These are phyloP conservation scores for Nasua narica DNA, from an alignment of 2,797 vertebrate species.

Conservation along the genomic window DNA sequence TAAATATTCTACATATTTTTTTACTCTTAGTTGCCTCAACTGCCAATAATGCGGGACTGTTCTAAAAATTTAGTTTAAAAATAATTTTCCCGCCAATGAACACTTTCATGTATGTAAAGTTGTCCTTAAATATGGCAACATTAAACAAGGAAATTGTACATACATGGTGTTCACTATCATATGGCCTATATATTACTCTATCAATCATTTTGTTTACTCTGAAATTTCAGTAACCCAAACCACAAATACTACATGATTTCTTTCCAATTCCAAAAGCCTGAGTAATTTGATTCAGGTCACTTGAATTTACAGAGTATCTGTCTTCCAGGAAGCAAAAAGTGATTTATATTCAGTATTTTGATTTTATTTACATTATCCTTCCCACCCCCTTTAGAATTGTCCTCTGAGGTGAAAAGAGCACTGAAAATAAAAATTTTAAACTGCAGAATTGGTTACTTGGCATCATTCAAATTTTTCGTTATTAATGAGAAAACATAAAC, in stretches of 20 bases:
- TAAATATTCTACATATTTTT: background rate
- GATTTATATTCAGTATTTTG: slow-evolving; percentile 13
- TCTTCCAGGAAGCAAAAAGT: background rate
- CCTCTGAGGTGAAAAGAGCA: background rate
- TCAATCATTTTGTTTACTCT: background rate
- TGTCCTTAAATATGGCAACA: background rate
- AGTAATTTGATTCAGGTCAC: slow-evolving; percentile 29
- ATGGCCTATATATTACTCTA: background rate
- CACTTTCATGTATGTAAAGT: slow-evolving; percentile 1
- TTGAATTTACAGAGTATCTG: slow-evolving; percentile 14
- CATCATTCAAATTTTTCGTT: background rate
- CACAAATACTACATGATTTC: background rate
- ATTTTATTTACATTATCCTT: background rate
- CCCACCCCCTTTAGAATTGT: background rate
- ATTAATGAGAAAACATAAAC: slow-evolving; percentile 1
- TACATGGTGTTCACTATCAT: background rate
- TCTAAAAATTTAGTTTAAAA: slow-evolving; percentile 2
- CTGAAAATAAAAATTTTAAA: background rate
- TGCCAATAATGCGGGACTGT: background rate
- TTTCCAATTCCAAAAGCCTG: slow-evolving; percentile 37
- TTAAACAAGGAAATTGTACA: background rate
- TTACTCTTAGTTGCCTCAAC: background rate
- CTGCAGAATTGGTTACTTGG: background rate
- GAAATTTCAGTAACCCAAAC: background rate
- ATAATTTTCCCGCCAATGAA: background rate